phyloP scores from a whole-genome alignment of 2,888 invertebrate species.

The Dendrolimus houi region DNA sequence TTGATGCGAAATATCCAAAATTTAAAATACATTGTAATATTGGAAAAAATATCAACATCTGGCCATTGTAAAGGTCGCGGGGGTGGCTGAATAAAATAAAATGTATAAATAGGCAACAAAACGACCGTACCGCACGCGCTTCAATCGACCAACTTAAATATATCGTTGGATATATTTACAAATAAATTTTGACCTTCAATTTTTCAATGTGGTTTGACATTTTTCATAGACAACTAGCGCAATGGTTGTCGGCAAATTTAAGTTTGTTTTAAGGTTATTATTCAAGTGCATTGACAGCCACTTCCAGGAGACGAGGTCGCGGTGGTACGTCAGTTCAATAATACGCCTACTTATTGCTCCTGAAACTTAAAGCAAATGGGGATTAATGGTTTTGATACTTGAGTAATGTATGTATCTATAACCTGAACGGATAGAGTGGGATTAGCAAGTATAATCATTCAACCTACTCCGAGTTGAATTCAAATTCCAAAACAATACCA shows the following conservation, averaged over 20 bases:
- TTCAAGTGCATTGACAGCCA: conserved; percentile 72
- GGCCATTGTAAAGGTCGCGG: conserved; percentile 66
- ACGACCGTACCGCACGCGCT: conserved; percentile 67
- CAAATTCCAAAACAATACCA: too few species aligned
- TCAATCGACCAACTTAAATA: not conserved
- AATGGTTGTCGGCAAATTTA: not conserved
- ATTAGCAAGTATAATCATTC: too few species aligned
- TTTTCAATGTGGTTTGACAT: not conserved
- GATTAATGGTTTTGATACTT: conserved; percentile 34
- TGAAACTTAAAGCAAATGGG: conserved; percentile 23
- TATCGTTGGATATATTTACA: not conserved
- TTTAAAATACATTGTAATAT: conserved; percentile 68
- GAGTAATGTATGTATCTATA: too few species aligned
- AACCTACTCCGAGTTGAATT: too few species aligned
- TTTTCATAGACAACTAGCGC: not conserved
- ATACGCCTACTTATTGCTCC: conserved; percentile 69
- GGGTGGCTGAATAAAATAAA: conserved; percentile 45
- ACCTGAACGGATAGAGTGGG: too few species aligned
- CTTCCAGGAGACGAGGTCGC: conserved; percentile 46
- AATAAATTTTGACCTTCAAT: not conserved
- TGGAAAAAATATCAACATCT: conserved; percentile 71
- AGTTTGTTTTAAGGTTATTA: conserved; percentile 38
- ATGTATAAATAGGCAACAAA: conserved; percentile 68
- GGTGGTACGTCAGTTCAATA: conserved; percentile 37
- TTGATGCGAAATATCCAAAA: conserved; percentile 38